A percentile compares a stretch with the other conserved stretches of the same genome.
Evolutionary conservation across 37 sponge, comb jelly and placozoan species (phyloP).

Genomic region (Amphimedon queenslandica): DNA sequence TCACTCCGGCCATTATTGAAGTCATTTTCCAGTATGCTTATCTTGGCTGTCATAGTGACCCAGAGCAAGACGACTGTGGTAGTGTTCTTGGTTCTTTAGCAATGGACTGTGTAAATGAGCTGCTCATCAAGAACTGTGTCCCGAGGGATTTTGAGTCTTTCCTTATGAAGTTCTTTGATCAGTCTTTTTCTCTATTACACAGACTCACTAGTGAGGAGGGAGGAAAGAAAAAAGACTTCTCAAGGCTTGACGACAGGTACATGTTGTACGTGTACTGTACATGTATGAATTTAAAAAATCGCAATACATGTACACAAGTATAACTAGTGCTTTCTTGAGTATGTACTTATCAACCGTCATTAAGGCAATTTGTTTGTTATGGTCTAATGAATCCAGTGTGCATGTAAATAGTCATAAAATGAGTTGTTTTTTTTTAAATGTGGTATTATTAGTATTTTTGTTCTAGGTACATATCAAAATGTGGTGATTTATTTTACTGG

Average conservation of each 20-base stretch:
- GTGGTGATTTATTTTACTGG: constrained; percentile 73
- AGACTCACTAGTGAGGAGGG: constrained; percentile 47
- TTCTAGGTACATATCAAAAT: constrained; percentile 67
- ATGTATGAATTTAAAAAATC: neutral
- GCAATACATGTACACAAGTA: neutral
- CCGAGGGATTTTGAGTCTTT: constrained; percentile 67
- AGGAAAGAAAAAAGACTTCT: constrained; percentile 24
- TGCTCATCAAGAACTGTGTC: constrained; percentile 64
- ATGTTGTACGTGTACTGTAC: neutral
- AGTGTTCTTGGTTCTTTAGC: constrained; percentile 67
- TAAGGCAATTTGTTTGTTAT: neutral
- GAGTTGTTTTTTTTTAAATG: too few species aligned
- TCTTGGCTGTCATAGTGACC: constrained; percentile 62
- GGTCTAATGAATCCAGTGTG: neutral
- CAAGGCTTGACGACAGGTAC: constrained; percentile 66
- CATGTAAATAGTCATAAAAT: neutral
- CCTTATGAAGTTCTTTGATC: constrained; percentile 71
- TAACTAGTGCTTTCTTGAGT: neutral
- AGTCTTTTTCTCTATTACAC: constrained; percentile 57
- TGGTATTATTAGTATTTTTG: neutral
- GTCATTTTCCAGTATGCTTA: constrained; percentile 70
- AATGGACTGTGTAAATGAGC: constrained; percentile 75
- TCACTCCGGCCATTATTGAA: constrained; percentile 48
- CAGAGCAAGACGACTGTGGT: constrained; percentile 32
- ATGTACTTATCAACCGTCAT: neutral